Conservation (phyloP, 2,113 vertebrate species). For the Misgurnus anguillicaudatus region DNA sequence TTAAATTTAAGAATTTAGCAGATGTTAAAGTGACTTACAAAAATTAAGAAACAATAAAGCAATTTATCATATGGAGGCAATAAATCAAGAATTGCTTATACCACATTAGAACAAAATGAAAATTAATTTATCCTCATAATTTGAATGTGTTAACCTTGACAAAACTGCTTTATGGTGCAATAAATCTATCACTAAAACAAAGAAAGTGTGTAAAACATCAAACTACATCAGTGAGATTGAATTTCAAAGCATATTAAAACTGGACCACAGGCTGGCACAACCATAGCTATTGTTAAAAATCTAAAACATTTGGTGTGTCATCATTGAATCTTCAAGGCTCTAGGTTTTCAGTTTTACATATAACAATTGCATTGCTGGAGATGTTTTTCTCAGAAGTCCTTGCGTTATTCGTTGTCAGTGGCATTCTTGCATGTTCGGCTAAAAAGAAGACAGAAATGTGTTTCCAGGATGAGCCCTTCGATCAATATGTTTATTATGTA, state of each 20-base stretch:
- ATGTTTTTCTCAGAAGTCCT: conserved; percentile 21
- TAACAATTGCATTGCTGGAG: background rate
- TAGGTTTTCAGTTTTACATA: conserved; percentile 20
- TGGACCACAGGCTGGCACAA: conserved; percentile 16
- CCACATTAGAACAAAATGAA: no score
- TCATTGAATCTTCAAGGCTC: conserved; percentile 2
- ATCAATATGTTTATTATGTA: conserved; percentile 19
- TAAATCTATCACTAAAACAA: no score
- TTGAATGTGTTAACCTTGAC: no score
- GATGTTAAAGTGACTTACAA: no score
- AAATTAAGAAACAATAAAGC: no score
- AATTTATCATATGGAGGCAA: no score
- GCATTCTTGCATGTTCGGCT: conserved; percentile 5
- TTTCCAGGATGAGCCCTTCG: background rate
- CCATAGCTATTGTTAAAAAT: conserved; percentile 16
- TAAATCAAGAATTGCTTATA: no score
- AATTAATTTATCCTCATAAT: no score
- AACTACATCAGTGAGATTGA: background rate
- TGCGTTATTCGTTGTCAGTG: background rate
- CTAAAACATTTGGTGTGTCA: background rate
- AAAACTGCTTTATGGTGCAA: no score
- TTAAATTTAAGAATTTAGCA: no score
- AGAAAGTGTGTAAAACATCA: no score
- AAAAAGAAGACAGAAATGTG: background rate
- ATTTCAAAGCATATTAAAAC: background rate